A percentile compares a stretch with the other conserved stretches of the same genome.
These are phyloP conservation scores for Anolis carolinensis DNA, from an alignment of 2,113 vertebrate genomes.

Conservation along the genomic window DNA sequence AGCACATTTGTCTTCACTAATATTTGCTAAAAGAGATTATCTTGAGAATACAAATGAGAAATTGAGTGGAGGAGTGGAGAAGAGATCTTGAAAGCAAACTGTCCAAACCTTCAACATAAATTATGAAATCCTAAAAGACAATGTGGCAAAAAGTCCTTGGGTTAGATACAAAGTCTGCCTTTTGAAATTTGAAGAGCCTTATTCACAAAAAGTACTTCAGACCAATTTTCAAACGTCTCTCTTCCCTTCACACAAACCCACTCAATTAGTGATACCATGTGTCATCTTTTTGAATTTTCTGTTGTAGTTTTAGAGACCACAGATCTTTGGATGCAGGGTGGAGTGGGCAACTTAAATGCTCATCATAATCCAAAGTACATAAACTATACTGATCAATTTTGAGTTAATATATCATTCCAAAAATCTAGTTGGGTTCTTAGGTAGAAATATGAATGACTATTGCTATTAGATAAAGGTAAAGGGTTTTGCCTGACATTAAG, in stretches of 20 bases:
- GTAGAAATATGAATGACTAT: too few species aligned
- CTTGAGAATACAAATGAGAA: not conserved
- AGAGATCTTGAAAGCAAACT: not conserved
- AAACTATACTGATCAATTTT: too few species aligned
- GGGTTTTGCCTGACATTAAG: too few species aligned
- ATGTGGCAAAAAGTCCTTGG: not conserved
- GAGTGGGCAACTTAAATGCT: too few species aligned
- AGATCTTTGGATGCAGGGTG: not conserved
- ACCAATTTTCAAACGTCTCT: not conserved
- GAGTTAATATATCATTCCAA: too few species aligned
- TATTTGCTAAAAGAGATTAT: not conserved
- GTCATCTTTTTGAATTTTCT: not conserved
- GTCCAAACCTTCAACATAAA: not conserved
- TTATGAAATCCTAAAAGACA: not conserved
- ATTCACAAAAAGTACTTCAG: too few species aligned
- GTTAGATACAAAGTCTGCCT: not conserved
- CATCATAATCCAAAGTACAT: too few species aligned
- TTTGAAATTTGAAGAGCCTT: not conserved
- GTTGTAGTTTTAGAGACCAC: not conserved
- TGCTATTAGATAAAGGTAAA: too few species aligned
- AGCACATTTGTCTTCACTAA: constrained; percentile 11
- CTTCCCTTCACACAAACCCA: not conserved
- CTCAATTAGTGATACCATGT: not conserved
- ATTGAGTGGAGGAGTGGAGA: not conserved
- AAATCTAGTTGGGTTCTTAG: too few species aligned